Base-by-base conservation (phyloP, 2,797 vertebrate species). In the Denticeps clupeoides region DNA sequence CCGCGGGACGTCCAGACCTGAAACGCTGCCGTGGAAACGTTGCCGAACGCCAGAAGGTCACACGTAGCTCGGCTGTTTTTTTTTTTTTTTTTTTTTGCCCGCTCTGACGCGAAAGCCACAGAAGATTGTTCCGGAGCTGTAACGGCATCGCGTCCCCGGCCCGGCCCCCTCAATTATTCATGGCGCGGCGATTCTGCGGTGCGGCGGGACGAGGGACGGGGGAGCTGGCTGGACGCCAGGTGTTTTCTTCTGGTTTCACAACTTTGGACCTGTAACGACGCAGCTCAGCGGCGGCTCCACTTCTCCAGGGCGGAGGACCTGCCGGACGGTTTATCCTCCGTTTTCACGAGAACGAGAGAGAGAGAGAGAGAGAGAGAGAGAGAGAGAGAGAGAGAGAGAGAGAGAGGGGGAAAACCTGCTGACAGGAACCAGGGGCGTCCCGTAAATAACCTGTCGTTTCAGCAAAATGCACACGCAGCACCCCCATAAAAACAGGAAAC, bases 91-190 rank as follows among this genome's bases (percentile, higher is more conserved):
- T n/a, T n/a, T n/a, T n/a, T n/a, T n/a, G n/a, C n/a, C n/a, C n/a
- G n/a, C n/a, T n/a, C n/a, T n/a, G n/a, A n/a, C n/a, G n/a, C n/a
- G n/a, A n/a, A n/a, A n/a, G n/a, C n/a, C n/a, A 35, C 4, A 6
- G 7, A 7, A 38, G n/a, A 15, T 16, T 49, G 29, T 43, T 47
- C 29, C 38, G 45, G 45, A 55, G 42, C 62, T 26, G 31, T 35
- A 50, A 46, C 16, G 45, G 12, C 47, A 53, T 59, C 41, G 41
- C 47, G 49, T 57, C 25, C 38, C 38, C 43, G 7, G 8, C 15
- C 13, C 28, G 40, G 13, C 48, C 31, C 42, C 29, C 25, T 51
- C 27, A 53, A 64, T 63, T 24, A 55, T 49, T 56, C 49, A 59
- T 49, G 25, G 16, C 29, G 10, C 45, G 31, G n/a, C 11, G 10